phyloP scores from a whole-genome alignment of 2,113 vertebrate genomes.

The Grus americana region DNA sequence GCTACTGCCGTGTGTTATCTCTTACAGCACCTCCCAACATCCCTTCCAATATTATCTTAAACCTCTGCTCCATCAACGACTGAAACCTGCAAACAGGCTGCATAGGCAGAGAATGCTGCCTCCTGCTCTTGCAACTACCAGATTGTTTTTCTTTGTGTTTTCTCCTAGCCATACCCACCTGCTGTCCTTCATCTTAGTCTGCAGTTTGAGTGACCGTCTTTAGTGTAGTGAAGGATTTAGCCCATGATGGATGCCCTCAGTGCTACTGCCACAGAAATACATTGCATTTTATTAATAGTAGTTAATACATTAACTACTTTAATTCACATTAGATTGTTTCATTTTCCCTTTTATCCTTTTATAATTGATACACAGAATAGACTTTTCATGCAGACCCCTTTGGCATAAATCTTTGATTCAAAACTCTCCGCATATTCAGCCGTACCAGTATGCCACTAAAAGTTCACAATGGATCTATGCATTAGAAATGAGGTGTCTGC shows the following conservation, averaged over 20 bases:
- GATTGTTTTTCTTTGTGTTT: neutral
- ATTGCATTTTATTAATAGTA: neutral
- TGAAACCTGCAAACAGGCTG: neutral
- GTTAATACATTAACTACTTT: neutral
- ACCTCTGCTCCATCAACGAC: neutral
- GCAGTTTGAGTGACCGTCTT: neutral
- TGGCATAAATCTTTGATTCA: neutral
- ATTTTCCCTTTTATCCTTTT: neutral
- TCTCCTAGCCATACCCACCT: neutral
- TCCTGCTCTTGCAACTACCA: neutral
- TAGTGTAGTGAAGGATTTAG: neutral
- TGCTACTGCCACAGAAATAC: neutral
- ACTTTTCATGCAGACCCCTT: neutral
- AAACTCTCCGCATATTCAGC: neutral
- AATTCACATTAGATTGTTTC: neutral
- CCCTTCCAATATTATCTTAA: neutral
- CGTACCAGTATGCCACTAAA: neutral
- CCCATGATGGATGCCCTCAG: fast-evolving
- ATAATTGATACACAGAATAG: neutral
- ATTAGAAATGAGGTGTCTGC: neutral
- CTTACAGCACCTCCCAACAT: neutral
- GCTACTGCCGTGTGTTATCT: neutral
- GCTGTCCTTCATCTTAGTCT: neutral
- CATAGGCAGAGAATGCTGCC: neutral
- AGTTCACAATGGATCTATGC: neutral